Conservation (phyloP, 2,888 invertebrate genomes). For the Ophion obscuratus region DNA sequence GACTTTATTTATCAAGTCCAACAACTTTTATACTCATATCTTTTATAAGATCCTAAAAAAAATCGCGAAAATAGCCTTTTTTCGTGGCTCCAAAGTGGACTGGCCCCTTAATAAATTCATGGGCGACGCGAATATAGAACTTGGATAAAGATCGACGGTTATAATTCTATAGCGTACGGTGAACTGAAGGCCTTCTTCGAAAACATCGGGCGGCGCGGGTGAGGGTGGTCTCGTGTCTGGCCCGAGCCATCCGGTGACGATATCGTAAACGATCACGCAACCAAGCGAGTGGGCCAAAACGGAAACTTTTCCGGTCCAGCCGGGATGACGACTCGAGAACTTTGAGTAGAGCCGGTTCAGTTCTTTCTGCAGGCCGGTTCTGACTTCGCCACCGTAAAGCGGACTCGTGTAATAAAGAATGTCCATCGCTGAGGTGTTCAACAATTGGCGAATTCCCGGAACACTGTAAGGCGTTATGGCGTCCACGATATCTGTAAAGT, state of each 20-base stretch:
- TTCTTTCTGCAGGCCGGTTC: constrained; percentile 87
- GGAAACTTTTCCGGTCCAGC: constrained; percentile 88
- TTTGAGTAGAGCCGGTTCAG: constrained; percentile 87
- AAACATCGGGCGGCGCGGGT: constrained; percentile 76
- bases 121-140: no score
- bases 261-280: constrained; percentile 89
- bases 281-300: constrained; percentile 90
- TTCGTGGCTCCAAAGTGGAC: no score
- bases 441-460: constrained; percentile 86
- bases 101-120: no score
- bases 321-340: constrained; percentile 88
- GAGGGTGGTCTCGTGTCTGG: constrained; percentile 79
- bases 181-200: constrained; percentile 81
- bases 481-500: constrained; percentile 86
- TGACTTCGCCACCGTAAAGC: constrained; percentile 88
- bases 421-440: constrained; percentile 90
- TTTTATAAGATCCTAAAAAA: no score
- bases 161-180: constrained; percentile 75
- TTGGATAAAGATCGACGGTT: neutral
- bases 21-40: no score
- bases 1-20: no score
- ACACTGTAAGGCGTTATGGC: constrained; percentile 89
- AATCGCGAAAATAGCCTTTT: no score
- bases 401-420: constrained; percentile 91
- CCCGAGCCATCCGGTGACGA: constrained; percentile 86